Evolutionary conservation across 2,113 vertebrate species (phyloP).

Genomic region (Onychostruthus taczanowskii): DNA sequence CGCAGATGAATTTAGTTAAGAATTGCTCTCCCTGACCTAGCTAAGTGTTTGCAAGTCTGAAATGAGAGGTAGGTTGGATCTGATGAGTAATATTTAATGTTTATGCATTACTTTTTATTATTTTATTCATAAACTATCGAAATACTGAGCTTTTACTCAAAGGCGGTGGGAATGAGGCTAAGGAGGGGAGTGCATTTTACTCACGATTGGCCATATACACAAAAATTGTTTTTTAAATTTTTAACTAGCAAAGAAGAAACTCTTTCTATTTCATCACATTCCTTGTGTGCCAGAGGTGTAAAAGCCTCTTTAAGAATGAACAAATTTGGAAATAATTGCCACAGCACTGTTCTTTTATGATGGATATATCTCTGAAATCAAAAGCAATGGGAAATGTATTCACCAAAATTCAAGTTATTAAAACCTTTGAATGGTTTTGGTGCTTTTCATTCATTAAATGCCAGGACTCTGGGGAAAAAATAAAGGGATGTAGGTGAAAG

Average conservation of each 20-base stretch:
- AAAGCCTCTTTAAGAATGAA: neutral
- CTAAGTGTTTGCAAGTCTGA: neutral
- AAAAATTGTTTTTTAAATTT: neutral
- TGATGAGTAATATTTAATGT: neutral
- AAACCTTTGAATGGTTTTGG: neutral
- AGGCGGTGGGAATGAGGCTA: neutral
- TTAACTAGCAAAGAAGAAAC: neutral
- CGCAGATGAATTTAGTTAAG: neutral
- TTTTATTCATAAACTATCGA: neutral
- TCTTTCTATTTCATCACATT: neutral
- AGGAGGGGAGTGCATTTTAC: neutral
- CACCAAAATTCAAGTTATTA: neutral
- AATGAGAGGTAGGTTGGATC: neutral
- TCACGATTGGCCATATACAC: accelerated
- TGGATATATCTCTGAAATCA: neutral
- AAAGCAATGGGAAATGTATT: neutral
- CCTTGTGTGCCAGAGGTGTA: neutral
- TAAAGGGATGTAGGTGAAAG: neutral
- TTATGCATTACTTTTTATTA: neutral
- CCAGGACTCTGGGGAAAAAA: neutral
- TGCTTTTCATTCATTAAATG: constrained; percentile 24
- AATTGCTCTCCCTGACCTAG: neutral
- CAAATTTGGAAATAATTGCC: neutral
- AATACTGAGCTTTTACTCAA: neutral
- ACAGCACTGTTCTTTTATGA: neutral